These are phyloP conservation scores for Helicoverpa zea DNA, from an alignment of 1,140 invertebrate genomes.

Conservation along the genomic window DNA sequence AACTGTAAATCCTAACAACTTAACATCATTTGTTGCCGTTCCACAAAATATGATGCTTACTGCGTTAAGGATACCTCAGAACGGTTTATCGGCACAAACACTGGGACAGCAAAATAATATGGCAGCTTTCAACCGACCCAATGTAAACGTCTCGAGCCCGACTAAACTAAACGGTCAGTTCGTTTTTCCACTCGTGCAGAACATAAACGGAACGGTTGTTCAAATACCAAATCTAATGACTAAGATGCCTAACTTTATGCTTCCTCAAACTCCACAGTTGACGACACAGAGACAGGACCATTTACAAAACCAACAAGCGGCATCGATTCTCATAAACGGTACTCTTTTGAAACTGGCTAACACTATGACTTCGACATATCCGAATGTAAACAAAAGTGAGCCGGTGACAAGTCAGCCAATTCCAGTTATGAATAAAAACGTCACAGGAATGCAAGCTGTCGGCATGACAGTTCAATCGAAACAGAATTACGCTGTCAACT, in stretches of 20 bases:
- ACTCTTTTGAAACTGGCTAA: constrained; percentile 83
- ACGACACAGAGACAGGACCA: constrained; percentile 76
- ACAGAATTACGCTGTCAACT: constrained; percentile 81
- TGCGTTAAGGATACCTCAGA: constrained; percentile 85
- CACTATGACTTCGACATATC: constrained; percentile 72
- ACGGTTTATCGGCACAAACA: constrained; percentile 75
- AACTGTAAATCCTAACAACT: constrained; percentile 74
- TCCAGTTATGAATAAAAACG: constrained; percentile 78
- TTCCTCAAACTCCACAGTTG: constrained; percentile 77
- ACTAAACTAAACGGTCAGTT: constrained; percentile 84
- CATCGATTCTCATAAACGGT: constrained; percentile 84
- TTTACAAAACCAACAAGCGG: constrained; percentile 78
- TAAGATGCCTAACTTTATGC: constrained; percentile 83
- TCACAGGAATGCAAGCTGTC: constrained; percentile 73
- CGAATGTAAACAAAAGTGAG: constrained; percentile 73
- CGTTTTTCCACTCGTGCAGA: constrained; percentile 84
- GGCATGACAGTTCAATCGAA: constrained; percentile 81
- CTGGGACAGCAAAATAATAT: constrained; percentile 75
- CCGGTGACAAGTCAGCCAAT: constrained; percentile 76
- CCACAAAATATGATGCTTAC: constrained; percentile 86
- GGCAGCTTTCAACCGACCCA: constrained; percentile 75
- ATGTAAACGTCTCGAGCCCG: constrained; percentile 82
- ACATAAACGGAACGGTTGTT: constrained; percentile 84
- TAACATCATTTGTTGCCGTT: constrained; percentile 79
- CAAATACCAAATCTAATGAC: constrained; percentile 86